Conservation (phyloP, 2,113 vertebrate genomes). For the Sapayoa aenigma region DNA sequence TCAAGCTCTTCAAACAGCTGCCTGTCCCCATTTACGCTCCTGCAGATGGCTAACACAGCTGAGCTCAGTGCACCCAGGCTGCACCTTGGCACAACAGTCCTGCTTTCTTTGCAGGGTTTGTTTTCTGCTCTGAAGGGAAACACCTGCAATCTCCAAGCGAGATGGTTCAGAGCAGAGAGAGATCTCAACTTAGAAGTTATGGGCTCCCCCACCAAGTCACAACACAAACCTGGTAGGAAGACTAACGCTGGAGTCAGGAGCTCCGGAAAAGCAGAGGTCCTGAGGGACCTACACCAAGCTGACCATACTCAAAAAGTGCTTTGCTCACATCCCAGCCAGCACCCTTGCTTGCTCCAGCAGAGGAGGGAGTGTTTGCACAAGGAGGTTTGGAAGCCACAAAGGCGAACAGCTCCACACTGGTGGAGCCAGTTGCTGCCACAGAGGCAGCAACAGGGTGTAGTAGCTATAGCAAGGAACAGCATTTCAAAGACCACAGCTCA, state of each 20-base stretch:
- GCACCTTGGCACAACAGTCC: background rate
- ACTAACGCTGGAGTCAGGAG: background rate
- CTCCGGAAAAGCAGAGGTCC: background rate
- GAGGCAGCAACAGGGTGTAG: background rate
- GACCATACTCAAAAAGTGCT: background rate
- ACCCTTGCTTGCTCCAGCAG: rapidly evolving
- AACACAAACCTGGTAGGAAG: background rate
- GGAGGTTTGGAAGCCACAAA: background rate
- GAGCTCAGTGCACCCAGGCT: background rate
- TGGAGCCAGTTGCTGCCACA: too few species aligned
- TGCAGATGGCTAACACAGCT: background rate
- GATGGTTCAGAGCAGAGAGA: background rate
- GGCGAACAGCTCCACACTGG: background rate
- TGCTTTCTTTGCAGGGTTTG: background rate
- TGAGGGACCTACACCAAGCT: background rate
- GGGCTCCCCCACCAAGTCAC: background rate
- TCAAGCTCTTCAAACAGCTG: background rate
- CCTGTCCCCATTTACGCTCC: background rate
- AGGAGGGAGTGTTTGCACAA: background rate
- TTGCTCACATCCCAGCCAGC: rapidly evolving
- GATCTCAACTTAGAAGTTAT: background rate
- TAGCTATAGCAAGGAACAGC: background rate
- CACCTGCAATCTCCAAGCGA: background rate
- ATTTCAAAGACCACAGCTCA: background rate
- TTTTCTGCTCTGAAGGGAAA: slow-evolving; percentile 48